Conservation (phyloP, 1,140 invertebrate species). For the Ladona fulva region DNA sequence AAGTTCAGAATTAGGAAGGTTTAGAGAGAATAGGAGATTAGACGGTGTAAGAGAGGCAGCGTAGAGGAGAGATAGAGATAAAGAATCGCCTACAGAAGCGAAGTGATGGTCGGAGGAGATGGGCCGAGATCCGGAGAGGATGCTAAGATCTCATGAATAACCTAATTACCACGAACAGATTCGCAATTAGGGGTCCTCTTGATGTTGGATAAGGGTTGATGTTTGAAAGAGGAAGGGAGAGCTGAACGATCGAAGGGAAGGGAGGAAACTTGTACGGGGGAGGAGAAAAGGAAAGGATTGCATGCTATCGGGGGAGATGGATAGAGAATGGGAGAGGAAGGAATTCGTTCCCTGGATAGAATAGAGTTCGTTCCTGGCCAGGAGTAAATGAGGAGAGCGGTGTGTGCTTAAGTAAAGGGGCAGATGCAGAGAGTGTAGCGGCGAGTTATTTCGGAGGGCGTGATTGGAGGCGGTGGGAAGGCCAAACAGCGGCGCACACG, state of each 20-base stretch:
- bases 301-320: background rate
- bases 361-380: background rate
- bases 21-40: no score
- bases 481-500: background rate
- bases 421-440: background rate
- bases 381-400: background rate
- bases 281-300: background rate
- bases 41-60: no score
- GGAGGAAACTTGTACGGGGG: background rate
- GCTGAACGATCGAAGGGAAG: background rate
- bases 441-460: background rate
- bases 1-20: no score
- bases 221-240: background rate
- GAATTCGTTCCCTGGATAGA: background rate
- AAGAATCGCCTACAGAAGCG: background rate
- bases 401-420: background rate
- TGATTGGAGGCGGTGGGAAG: background rate
- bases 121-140: background rate
- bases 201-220: background rate
- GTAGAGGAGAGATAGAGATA: no score
- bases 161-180: background rate
- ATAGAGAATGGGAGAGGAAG: background rate
- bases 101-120: background rate
- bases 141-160: slow-evolving; percentile 10
- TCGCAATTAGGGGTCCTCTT: background rate